Percentiles rank a stretch among this genome's conserved stretches.
These are phyloP conservation scores for Ridgeia piscesae DNA, from an alignment of 1,140 invertebrate genomes.

Conservation along the genomic window DNA sequence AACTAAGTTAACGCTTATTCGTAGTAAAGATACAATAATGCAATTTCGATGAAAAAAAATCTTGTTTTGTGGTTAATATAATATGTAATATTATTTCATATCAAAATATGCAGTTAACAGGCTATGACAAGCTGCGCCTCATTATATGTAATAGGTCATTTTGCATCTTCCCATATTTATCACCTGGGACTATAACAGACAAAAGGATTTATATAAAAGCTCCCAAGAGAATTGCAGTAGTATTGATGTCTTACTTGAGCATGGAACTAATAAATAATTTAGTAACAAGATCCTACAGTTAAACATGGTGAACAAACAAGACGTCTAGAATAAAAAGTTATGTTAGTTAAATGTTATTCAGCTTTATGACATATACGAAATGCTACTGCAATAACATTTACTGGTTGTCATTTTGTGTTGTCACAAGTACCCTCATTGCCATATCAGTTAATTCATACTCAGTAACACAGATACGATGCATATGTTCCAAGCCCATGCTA, in stretches of 20 bases:
- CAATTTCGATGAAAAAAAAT: too few species aligned
- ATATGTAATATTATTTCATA: too few species aligned
- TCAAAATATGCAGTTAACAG: background rate
- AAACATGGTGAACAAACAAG: too few species aligned
- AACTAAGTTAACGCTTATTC: too few species aligned
- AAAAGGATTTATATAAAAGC: background rate
- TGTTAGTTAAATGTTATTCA: too few species aligned
- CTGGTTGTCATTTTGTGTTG: background rate
- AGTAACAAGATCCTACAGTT: too few species aligned
- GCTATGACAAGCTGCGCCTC: background rate
- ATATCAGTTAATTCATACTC: background rate
- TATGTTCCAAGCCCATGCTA: background rate
- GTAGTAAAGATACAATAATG: too few species aligned
- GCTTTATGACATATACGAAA: too few species aligned
- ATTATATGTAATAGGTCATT: background rate
- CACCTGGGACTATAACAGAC: background rate
- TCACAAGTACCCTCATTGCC: background rate
- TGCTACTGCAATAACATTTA: too few species aligned
- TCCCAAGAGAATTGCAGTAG: background rate
- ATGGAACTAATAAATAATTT: too few species aligned
- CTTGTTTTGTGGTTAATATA: too few species aligned
- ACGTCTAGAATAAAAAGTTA: too few species aligned
- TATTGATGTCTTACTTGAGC: background rate
- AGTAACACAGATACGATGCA: background rate
- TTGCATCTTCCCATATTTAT: background rate